Evolutionary conservation across 2,797 vertebrate species (phyloP).

Genomic region (Sebastes flavidus): DNA sequence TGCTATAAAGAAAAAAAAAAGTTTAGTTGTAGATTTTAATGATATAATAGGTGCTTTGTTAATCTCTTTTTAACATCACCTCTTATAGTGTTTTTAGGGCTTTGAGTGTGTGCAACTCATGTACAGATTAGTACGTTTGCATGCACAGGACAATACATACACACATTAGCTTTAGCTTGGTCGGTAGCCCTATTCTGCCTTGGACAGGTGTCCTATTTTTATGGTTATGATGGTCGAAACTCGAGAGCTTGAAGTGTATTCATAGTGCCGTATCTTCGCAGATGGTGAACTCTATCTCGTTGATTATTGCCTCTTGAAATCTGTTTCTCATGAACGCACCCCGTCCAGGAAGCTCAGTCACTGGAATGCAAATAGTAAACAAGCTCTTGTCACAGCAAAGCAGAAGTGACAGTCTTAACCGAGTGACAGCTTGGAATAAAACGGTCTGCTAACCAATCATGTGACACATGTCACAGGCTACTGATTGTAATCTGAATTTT

Average conservation of each 20-base stretch:
- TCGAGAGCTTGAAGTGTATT: not conserved
- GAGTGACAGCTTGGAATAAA: slow-evolving; percentile 62
- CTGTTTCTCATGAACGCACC: not conserved
- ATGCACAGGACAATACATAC: not conserved
- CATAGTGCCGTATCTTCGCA: not conserved
- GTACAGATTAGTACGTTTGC: not conserved
- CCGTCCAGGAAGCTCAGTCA: not conserved
- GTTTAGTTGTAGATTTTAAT: too few relatives aligned
- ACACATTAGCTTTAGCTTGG: not conserved
- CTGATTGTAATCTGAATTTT: slow-evolving; percentile 43
- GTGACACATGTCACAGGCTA: slow-evolving; percentile 33
- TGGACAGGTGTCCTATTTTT: not conserved
- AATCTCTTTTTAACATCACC: too few relatives aligned
- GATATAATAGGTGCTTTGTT: too few relatives aligned
- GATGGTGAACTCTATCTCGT: not conserved
- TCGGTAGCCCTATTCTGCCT: not conserved
- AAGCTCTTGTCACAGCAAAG: slow-evolving; percentile 54
- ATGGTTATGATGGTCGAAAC: not conserved
- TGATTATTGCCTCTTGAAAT: slow-evolving; percentile 17
- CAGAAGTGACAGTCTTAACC: slow-evolving; percentile 58
- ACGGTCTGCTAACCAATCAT: slow-evolving; percentile 53
- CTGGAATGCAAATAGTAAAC: slow-evolving; percentile 42
- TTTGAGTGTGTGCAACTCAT: too few relatives aligned
- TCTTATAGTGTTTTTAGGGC: too few relatives aligned
- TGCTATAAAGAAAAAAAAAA: too few relatives aligned